A percentile compares a stretch with the other conserved stretches of the same genome.
Conservation (phyloP, 2,888 invertebrate species). For the Tachina grossa region DNA sequence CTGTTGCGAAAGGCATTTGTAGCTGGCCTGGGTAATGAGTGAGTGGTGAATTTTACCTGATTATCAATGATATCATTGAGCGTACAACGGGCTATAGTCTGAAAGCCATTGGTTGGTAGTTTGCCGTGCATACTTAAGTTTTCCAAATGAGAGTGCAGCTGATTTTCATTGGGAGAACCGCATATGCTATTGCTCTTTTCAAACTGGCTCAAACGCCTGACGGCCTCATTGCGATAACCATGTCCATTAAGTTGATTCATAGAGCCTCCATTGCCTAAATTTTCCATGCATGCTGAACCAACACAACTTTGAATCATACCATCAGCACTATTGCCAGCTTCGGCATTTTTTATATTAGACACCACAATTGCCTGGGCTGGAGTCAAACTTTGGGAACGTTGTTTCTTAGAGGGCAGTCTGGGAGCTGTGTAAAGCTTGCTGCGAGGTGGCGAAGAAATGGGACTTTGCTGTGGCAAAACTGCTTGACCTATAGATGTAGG, state of each 20-base stretch:
- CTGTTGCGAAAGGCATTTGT: constrained; percentile 83
- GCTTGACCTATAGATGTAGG: constrained; percentile 69
- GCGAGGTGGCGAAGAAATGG: constrained; percentile 85
- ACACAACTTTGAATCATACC: constrained; percentile 85
- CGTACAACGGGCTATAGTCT: constrained; percentile 81
- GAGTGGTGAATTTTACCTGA: constrained; percentile 84
- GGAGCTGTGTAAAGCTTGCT: constrained; percentile 83
- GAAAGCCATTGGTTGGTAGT: constrained; percentile 78
- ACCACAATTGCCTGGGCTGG: constrained; percentile 84
- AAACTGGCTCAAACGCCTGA: constrained; percentile 68
- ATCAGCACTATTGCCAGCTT: constrained; percentile 88
- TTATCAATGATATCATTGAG: constrained; percentile 76
- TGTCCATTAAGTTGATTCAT: constrained; percentile 56
- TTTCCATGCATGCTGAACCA: constrained; percentile 7
- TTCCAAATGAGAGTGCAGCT: constrained; percentile 70
- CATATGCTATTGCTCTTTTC: constrained; percentile 71
- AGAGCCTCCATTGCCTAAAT: constrained; percentile 42
- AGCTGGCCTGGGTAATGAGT: constrained; percentile 84
- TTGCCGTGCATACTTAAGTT: constrained; percentile 68
- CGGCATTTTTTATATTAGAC: constrained; percentile 79
- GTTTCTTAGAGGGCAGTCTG: constrained; percentile 85
- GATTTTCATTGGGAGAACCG: constrained; percentile 52
- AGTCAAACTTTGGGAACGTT: constrained; percentile 91
- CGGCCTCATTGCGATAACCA: constrained; percentile 38
- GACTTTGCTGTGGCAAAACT: constrained; percentile 77